Base-by-base conservation (phyloP, 2,113 vertebrate species). In the Pycnonotus jocosus region DNA sequence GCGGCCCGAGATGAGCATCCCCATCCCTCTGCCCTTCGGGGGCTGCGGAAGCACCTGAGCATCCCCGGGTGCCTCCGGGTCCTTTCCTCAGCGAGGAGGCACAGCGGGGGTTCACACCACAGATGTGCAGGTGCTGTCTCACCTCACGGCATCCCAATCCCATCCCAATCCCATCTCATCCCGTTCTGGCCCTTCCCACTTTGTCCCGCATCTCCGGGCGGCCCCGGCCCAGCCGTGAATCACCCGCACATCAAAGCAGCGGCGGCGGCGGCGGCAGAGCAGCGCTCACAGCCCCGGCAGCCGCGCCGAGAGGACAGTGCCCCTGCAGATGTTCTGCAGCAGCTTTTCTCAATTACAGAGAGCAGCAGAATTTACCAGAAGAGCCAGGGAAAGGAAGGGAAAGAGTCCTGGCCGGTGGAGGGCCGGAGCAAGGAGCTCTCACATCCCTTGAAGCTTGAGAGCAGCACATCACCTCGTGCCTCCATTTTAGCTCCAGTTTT, bases 291-390 rank as follows among this genome's bases (percentile, higher is more conserved):
- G 47, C 92, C 62, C 70, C 30, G 15, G 68, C 88, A 38, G 81
- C 77, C 25, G 7, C 81, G 71, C 50, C 4, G 85, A 15, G 71
- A 19, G 71, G 92, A 79, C 88, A 10, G 76, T 73, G 95, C 76
- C 64, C 12, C 28, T 6, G 69, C 88, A 93, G 85, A 95, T 88
- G 92, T 72, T 83, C 73, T 9, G 57, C 90, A 48, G 77, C 96
- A 95, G 92, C 94, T 91, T 95, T 60, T 92, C 77, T 30, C 94
- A 74, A 58, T 93, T 93, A 87, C 47, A 50, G 65, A 70, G 28
- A 62, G 61, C 58, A n/a, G 70, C 68, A 78, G 90, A 85, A 94
- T 48, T 76, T 18, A 80, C 90, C 88, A 80, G 94, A 90, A 90
- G 70, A 20, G 4, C 8, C 71, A 25, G 50, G n/a, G 77, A 31